Percentiles rank a stretch among this genome's conserved stretches.
Evolutionary conservation across 2,888 invertebrate species (phyloP).

Genomic region (Drosophila paucipuncta): DNA sequence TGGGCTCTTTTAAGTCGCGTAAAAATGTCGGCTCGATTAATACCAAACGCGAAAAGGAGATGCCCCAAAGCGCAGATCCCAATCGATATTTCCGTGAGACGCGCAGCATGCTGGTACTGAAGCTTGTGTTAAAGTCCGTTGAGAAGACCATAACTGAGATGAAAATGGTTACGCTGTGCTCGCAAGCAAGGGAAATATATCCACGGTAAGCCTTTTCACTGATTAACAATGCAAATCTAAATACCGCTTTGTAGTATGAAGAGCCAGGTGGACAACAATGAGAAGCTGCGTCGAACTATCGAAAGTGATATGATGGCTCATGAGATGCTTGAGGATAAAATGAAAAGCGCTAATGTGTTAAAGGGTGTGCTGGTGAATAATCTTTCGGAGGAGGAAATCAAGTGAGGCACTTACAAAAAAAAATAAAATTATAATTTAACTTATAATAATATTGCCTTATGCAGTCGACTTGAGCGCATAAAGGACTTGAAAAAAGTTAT

Average conservation of each 20-base stretch:
- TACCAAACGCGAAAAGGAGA: slow-evolving; percentile 30
- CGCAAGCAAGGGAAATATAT: slow-evolving; percentile 82
- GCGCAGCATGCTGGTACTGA: slow-evolving; percentile 82
- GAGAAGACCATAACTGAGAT: slow-evolving; percentile 82
- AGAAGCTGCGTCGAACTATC: slow-evolving; percentile 77
- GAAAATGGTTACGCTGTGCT: slow-evolving; percentile 83
- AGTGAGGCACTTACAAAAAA: slow-evolving; percentile 54
- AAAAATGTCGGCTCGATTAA: slow-evolving; percentile 26
- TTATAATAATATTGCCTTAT: not conserved
- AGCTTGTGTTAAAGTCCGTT: slow-evolving; percentile 77
- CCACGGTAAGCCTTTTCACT: slow-evolving; percentile 72
- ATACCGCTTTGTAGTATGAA: slow-evolving; percentile 74
- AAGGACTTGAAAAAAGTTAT: slow-evolving; percentile 66
- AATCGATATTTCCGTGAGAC: slow-evolving; percentile 84
- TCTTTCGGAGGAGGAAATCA: slow-evolving; percentile 80
- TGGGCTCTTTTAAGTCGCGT: slow-evolving; percentile 55
- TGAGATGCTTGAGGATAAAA: slow-evolving; percentile 74
- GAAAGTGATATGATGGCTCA: slow-evolving; percentile 76
- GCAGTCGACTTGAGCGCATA: slow-evolving; percentile 76
- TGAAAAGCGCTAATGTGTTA: slow-evolving; percentile 75
- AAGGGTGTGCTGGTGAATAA: slow-evolving; percentile 80
- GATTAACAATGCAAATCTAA: not conserved
- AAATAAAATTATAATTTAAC: accelerated
- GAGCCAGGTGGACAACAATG: slow-evolving; percentile 81
- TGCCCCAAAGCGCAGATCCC: slow-evolving; percentile 41